Evolutionary conservation across 2,113 vertebrate species (phyloP), one percentile per base, ranked within the genome.

Genomic region (Phalacrocorax pelagicus): DNA sequence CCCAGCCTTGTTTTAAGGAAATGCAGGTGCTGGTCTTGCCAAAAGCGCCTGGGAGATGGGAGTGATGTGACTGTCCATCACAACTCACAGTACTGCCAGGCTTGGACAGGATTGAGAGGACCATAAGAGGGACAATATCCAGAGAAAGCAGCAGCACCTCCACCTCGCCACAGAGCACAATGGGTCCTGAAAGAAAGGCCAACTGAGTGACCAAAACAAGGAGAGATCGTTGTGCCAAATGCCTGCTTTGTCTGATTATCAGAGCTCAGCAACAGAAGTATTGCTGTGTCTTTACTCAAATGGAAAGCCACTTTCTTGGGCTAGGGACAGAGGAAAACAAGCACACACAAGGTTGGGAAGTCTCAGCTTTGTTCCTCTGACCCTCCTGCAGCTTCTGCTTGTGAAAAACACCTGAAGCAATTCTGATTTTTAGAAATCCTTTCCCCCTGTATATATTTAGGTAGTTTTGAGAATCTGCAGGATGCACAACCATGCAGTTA

Each of bases 231-330:
- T 92, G 95, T 97, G 97, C 96, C 98, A 98, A 97, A 96, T 89
- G 96, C 97, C 97, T 97, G 97, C 97, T 97, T 98, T 86, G 92
- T 97, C 95, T 97, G 98, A 98, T 98, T 97, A 98, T 97, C 91
- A 97, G 96, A 97, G 97, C 97, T 97, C 94, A 97, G 96, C 97
- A 97, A 88, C 96, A 95, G 87, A 97, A 97, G 79, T 36, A 84
- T 95, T 97, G 96, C 96, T 97, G 92, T 94, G 97, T 82, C 94
- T 96, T 84, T 96, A 97, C 98, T 96, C 97, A 98, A 97, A 97
- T 82, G 86, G 88, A 97, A 97, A 98, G 91, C 93, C 82, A 94
- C 95, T 94, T 97, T 94, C 83, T 93, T 58, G 57, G 93, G 92
- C 78, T 92, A 81, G 95, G 73, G 96, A 97, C 88, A 78, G 87